phyloP scores from a whole-genome alignment of 2,113 vertebrate genomes.

The Apodemus sylvaticus region DNA sequence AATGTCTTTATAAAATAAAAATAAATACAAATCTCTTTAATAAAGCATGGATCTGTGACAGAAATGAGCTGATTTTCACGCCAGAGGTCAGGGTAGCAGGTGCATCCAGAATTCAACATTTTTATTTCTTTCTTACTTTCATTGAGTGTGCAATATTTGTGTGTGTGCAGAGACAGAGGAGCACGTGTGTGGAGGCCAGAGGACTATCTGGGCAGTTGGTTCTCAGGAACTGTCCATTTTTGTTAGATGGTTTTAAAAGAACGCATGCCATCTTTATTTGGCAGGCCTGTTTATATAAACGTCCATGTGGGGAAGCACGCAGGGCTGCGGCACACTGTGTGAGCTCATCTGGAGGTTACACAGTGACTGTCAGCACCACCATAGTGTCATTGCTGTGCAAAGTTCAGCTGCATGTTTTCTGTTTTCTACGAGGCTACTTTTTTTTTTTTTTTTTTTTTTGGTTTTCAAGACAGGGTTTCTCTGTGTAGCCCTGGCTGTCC shows the following conservation, averaged over 20 bases:
- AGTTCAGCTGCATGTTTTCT: neutral
- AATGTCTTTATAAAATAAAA: neutral
- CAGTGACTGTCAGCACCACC: neutral
- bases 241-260: neutral
- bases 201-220: no score
- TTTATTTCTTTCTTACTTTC: neutral
- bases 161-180: no score
- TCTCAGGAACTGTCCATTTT: neutral
- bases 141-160: neutral
- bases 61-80: neutral
- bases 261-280: neutral
- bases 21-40: neutral
- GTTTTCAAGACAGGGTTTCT: no score
- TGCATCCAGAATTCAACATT: neutral
- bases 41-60: neutral
- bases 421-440: no score
- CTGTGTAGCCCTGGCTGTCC: no score
- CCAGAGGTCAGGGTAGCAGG: neutral
- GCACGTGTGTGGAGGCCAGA: neutral
- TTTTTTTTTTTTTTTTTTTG: no score
- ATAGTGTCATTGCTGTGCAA: no score
- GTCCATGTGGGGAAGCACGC: no score
- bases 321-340: neutral
- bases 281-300: neutral
- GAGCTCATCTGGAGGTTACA: neutral